These are phyloP conservation scores for Meiosimyza platycephala DNA, from an alignment of 2,888 invertebrate genomes.

Conservation along the genomic window DNA sequence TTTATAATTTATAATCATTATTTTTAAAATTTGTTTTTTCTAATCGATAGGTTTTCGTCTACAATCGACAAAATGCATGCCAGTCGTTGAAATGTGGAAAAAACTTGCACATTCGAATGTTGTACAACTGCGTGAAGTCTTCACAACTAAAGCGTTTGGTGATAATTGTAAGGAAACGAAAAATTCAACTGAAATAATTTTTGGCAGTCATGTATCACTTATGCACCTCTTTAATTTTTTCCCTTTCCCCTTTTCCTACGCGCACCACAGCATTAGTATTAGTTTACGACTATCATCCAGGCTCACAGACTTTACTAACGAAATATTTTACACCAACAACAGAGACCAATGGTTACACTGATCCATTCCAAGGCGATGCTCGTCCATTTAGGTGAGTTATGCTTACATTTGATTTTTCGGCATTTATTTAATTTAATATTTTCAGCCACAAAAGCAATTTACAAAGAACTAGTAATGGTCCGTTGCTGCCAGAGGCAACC, in stretches of 20 bases:
- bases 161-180: conserved; percentile 86
- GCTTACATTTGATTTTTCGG: conserved; percentile 14
- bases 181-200: background rate
- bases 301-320: conserved; percentile 86
- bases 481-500: conserved; percentile 86
- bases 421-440: conserved; percentile 23
- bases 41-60: conserved; percentile 76
- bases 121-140: conserved; percentile 90
- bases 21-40: background rate
- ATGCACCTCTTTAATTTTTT: conserved; percentile 15
- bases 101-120: conserved; percentile 95
- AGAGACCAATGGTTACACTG: conserved; percentile 74
- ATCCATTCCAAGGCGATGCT: conserved; percentile 87
- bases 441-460: conserved; percentile 67
- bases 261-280: conserved; percentile 81
- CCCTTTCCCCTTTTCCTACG: background rate
- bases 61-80: conserved; percentile 85
- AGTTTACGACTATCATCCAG: conserved; percentile 95
- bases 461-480: conserved; percentile 73
- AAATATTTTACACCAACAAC: conserved; percentile 80
- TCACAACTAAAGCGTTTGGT: conserved; percentile 95
- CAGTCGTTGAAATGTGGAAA: conserved; percentile 93
- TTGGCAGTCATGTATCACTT: conserved; percentile 2
- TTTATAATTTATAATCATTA: background rate
- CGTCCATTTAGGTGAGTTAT: conserved; percentile 65